Evolutionary conservation across 2,797 vertebrate species (phyloP), one percentile per base, ranked within the genome.

Genomic region (Muraenolepis orangiensis): DNA sequence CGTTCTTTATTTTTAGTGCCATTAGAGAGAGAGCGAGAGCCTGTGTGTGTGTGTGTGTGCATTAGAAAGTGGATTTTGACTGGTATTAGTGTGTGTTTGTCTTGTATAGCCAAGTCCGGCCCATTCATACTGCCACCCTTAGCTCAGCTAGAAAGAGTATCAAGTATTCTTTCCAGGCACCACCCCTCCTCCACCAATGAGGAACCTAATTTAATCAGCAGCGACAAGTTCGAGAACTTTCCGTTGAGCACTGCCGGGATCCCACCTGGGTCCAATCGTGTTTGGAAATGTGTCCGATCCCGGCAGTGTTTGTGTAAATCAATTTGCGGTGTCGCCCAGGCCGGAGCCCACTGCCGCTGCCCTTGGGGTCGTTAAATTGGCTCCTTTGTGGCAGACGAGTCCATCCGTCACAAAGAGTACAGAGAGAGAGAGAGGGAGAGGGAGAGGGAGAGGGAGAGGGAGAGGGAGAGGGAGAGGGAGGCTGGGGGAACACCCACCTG

Each of bases 401-500:
- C 81, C 84, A 89, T 90, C 86, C 81, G 89, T 90, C 87, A 89
- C 42, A 67, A 77, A 67, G 72, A 82, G 73, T 69, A 77, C 78
- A 75, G 69, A 70, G 76, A 76, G 75, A 73, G 78, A n/a, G 79
- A 69, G 69, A 74, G 73, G 40, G 13, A 68, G 40, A 8, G 0
- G 57, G 57, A 23, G 32, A 78, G 79, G 76, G 70, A 70, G 76
- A 77, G 75, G 74, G 79, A 69, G 69, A 74, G 73, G 40, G 13
- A 68, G 40, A 8, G 0, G 57, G 57, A 23, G 32, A 78, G 79
- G 76, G 70, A 70, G 76, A 77, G 75, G 77, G 78, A 70, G 71
- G 74, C 74, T 57, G 13, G 70, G 40, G 3, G 32, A 8, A 26
- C 72, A 66, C 88, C 79, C 90, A 98, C 98, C 96, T 96, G 95